phyloP scores from a whole-genome alignment of 2,888 invertebrate species.

The Osedax frankpressi region DNA sequence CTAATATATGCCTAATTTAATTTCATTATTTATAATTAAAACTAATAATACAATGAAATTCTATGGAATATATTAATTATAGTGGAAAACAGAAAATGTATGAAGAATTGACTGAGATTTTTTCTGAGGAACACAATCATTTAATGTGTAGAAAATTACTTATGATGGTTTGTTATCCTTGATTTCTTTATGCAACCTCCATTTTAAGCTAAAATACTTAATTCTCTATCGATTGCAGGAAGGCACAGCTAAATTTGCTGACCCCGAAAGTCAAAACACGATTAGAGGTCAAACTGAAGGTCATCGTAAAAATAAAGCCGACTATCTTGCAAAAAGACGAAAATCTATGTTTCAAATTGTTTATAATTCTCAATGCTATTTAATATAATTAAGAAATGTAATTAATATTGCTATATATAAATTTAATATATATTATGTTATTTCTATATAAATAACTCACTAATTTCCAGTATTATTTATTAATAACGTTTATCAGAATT shows the following conservation, averaged over 20 bases:
- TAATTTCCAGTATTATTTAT: no score
- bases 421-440: no score
- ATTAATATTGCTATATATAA: no score
- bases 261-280: constrained; percentile 57
- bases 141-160: constrained; percentile 82
- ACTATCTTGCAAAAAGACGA: constrained; percentile 15
- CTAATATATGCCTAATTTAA: no score
- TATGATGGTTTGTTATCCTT: constrained; percentile 58
- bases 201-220: no score
- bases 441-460: no score
- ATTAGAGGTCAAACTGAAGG: constrained; percentile 26
- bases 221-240: constrained; percentile 35
- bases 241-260: constrained; percentile 94
- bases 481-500: no score
- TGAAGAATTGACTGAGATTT: constrained; percentile 84
- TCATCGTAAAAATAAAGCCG: constrained; percentile 10
- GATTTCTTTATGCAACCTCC: neutral
- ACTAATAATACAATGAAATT: no score
- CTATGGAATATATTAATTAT: no score
- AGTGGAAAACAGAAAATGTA: constrained; percentile 65
- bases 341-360: neutral
- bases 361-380: no score
- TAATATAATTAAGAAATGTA: no score
- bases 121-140: constrained; percentile 93
- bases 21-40: no score